Conservation (phyloP, 2,888 invertebrate genomes). For the Drosophila mimetica region DNA sequence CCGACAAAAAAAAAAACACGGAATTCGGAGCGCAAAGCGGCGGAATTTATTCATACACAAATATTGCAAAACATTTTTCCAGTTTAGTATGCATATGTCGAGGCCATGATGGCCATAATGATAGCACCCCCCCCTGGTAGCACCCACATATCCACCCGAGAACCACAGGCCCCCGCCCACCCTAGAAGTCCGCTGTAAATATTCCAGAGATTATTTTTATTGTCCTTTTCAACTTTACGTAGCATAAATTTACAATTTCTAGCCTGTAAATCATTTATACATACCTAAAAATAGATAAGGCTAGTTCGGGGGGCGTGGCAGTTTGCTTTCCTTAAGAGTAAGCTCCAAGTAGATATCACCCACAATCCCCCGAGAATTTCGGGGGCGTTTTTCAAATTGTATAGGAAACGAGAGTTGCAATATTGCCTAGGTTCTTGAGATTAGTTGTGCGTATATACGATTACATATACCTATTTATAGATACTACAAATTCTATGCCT, state of each 20-base stretch:
- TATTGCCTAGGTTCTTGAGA: conserved; percentile 27
- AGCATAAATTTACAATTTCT: conserved; percentile 43
- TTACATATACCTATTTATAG: conserved; percentile 27
- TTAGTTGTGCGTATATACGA: conserved; percentile 38
- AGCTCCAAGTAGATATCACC: conserved; percentile 35
- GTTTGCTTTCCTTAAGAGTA: conserved; percentile 10
- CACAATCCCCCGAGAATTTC: conserved; percentile 1
- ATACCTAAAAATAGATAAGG: conserved; percentile 25
- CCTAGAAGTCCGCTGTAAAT: conserved; percentile 43
- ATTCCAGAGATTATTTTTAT: conserved; percentile 49
- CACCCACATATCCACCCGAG: conserved; percentile 38
- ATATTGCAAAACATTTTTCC: conserved; percentile 50
- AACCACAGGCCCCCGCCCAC: conserved; percentile 11
- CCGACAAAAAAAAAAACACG: conserved; percentile 11
- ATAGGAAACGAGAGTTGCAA: conserved; percentile 27
- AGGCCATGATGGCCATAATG: conserved; percentile 33
- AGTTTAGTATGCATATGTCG: conserved; percentile 49
- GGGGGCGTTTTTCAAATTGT: conserved; percentile 42
- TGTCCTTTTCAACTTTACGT: conserved; percentile 45
- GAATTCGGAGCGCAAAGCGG: conserved; percentile 10
- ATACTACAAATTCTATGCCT: conserved; percentile 60
- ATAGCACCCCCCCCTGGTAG: conserved; percentile 40
- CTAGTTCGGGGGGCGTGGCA: conserved; percentile 24
- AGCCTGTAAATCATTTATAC: conserved; percentile 41
- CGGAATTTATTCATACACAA: conserved; percentile 27